Percentiles rank a stretch among this genome's conserved stretches.
phyloP scores from a whole-genome alignment of 1,140 invertebrate species.

The Cotesia glomerata region DNA sequence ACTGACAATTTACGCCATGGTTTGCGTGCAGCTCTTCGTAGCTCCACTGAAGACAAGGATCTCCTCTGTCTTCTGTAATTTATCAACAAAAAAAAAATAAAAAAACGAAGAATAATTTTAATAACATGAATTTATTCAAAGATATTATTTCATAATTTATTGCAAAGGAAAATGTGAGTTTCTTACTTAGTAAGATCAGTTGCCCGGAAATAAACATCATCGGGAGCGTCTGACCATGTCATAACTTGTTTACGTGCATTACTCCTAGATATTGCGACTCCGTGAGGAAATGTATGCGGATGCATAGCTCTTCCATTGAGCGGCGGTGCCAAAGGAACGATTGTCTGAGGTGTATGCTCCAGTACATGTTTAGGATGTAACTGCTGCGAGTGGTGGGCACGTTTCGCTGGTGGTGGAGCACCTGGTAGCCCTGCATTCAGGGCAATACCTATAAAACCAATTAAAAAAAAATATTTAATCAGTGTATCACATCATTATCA shows the following conservation, averaged over 20 bases:
- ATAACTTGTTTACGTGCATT: constrained; percentile 86
- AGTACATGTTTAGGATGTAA: constrained; percentile 50
- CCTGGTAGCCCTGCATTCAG: constrained; percentile 63
- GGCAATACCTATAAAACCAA: constrained; percentile 48
- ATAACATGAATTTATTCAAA: constrained; percentile 1
- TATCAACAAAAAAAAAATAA: constrained; percentile 23
- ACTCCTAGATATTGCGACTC: constrained; percentile 66
- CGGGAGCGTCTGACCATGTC: constrained; percentile 97
- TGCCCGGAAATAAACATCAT: constrained; percentile 94
- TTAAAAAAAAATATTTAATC: constrained; percentile 3
- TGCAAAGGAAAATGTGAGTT: neutral
- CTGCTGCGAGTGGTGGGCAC: constrained; percentile 67
- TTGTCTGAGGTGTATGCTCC: constrained; percentile 50
- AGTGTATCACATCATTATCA: neutral
- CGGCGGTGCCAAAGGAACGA: constrained; percentile 52
- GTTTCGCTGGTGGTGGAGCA: constrained; percentile 75
- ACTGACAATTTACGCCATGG: constrained; percentile 79
- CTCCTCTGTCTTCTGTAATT: constrained; percentile 80
- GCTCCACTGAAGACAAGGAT: constrained; percentile 78
- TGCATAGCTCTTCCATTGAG: constrained; percentile 56
- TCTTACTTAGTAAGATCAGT: constrained; percentile 89
- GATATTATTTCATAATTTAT: too few relatives aligned
- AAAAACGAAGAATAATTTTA: neutral
- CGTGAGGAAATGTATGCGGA: constrained; percentile 50
- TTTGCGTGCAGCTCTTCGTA: constrained; percentile 87